Conservation (phyloP, 2,797 vertebrate species). For the Dicrostonyx torquatus region DNA sequence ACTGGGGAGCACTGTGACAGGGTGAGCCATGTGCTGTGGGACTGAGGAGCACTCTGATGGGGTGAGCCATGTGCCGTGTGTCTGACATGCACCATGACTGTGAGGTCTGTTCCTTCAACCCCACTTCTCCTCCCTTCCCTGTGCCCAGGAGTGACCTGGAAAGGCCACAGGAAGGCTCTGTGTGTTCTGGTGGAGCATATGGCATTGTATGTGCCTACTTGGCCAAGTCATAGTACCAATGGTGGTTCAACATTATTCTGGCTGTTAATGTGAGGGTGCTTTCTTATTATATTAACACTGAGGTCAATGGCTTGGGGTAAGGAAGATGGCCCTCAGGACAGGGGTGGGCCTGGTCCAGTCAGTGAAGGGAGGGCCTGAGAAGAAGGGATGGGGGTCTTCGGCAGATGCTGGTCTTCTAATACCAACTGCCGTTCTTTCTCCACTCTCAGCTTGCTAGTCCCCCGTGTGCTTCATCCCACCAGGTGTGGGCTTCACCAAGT, state of each 20-base stretch:
- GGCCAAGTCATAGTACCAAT: neutral
- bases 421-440: neutral
- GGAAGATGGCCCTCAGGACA: neutral
- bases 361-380: neutral
- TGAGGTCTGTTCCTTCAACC: neutral
- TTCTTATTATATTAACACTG: neutral
- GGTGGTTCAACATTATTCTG: neutral
- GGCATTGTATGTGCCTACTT: neutral
- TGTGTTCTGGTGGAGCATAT: neutral
- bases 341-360: neutral
- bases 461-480: neutral
- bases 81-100: rapidly evolving
- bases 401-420: neutral
- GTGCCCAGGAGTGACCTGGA: too few relatives aligned
- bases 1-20: too few relatives aligned
- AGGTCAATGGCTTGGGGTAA: neutral
- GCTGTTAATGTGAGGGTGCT: neutral
- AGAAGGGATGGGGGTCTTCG: neutral
- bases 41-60: too few relatives aligned
- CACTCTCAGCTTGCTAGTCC: neutral
- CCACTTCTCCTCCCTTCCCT: neutral
- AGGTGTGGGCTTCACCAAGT: neutral
- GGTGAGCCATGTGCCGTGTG: too few relatives aligned
- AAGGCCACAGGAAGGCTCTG: neutral
- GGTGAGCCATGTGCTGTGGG: too few relatives aligned